Conservation (phyloP, 2,797 vertebrate species). For the Melanotaenia trifasciata region DNA sequence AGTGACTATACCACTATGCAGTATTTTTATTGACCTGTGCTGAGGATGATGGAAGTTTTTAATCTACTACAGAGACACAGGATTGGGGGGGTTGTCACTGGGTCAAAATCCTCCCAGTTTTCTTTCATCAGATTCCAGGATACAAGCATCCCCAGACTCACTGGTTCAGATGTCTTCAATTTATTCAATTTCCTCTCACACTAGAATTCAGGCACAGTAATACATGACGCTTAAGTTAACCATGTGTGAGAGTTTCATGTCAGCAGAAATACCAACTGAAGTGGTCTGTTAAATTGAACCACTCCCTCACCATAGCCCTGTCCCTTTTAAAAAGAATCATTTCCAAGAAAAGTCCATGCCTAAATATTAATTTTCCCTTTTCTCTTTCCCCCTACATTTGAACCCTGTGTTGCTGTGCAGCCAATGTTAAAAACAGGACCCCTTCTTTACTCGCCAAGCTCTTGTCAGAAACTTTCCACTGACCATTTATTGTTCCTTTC, state of each 20-base stretch:
- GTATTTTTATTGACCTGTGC: conserved; percentile 3
- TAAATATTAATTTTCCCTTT: conserved; percentile 27
- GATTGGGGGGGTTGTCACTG: conserved; percentile 27
- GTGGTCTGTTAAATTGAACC: conserved; percentile 25
- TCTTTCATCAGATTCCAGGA: conserved; percentile 57
- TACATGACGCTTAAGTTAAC: background rate
- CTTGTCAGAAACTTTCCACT: conserved; percentile 22
- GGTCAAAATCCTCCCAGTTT: conserved; percentile 51
- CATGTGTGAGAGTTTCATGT: background rate
- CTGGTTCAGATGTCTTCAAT: conserved; percentile 8
- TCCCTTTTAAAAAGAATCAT: conserved; percentile 18
- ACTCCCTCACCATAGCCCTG: conserved; percentile 19
- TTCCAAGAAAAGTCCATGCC: conserved; percentile 19
- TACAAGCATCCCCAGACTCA: conserved; percentile 31
- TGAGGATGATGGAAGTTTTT: conserved; percentile 24
- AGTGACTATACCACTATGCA: background rate
- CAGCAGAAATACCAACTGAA: conserved; percentile 28
- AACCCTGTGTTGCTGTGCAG: conserved; percentile 6
- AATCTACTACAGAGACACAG: conserved; percentile 25
- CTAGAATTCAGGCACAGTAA: background rate
- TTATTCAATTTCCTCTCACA: background rate
- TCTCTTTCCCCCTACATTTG: conserved; percentile 1
- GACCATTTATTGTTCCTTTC: background rate
- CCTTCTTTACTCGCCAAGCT: conserved; percentile 7
- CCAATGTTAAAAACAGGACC: conserved; percentile 5